Base-by-base conservation (phyloP, 2,888 invertebrate genomes). In the Agrotis puta region DNA sequence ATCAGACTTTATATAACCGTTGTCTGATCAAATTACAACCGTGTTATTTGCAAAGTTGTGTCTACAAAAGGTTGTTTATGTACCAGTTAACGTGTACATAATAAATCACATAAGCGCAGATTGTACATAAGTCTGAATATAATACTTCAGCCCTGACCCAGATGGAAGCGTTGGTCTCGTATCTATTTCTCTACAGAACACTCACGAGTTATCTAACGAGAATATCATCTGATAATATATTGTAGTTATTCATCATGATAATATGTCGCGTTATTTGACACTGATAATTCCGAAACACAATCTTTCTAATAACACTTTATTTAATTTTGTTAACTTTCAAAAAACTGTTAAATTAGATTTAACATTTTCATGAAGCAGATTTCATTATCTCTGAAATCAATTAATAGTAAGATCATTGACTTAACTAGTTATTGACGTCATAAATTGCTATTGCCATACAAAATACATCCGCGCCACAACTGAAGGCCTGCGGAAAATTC, bases 101-200 rank as follows among this genome's bases (percentile, higher is more conserved):
- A 76, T 76, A 68, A 74, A 81, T 76, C 57, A 70, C 50, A 63
- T 54, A 65, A 70, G 50, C 39, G 64, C 53, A 56, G 51, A 61
- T 20, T 11, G 47, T 70, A 67, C 20, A 11, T 39, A 39, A 9
- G 11, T 39, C 9, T 39, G 11, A 11, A 9, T 39, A 39, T 39
- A 56, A 62, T 20, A 68, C 24, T 13, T 59, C 47, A 79, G 76
- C 93, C 93, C 87, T 93, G 93, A 91, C 93, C 92, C 79, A 89
- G 82, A 89, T 92, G 72, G 53, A 78, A 77, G 63, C 63, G 64
- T 48, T 62, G 70, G 53, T 66, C 54, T 82, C 69, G 64, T 67
- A 69, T 77, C 27, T 62, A 62, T 64, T 54, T 67, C 69, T 73
- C 33, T 57, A 68, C 62, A 59, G 14, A 50, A 39, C 53, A 45